Base-by-base conservation (phyloP, 2,113 vertebrate species). In the Globicephala melas region DNA sequence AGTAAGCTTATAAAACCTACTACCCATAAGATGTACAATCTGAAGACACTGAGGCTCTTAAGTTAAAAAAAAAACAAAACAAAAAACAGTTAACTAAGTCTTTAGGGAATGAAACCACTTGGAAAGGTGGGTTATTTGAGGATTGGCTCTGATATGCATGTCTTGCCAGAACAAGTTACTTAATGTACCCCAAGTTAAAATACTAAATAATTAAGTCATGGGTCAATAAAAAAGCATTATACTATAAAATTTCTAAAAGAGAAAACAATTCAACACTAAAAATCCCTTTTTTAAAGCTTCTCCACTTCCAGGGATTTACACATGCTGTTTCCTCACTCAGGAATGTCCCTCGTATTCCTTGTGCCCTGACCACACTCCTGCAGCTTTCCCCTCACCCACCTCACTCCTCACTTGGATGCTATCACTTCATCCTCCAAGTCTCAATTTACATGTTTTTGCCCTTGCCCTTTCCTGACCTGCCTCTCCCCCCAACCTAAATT, bases 141-240 rank as follows among this genome's bases (percentile, higher is more conserved):
- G 21, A 80, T 12, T 86, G 85, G 21, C 65, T 93, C 33, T 74
- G 65, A 81, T 74, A 41, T 3, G 4, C 63, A 33, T 62, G 36
- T 71, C 31, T 65, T 58, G 18, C 84, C 28, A 79, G 77, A 77
- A 86, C 58, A 81, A 53, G 65, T 74, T 80, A 58, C 44, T 70
- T 53, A 33, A 62, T 60, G 67, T 41, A 93, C 10, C 33, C 12
- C 33, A 93, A 80, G 79, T 95, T 95, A 44, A 95, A 93, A 90
- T 89, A 53, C 28, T 18, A n/a, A 68, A 95, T 81, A 33, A 90
- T 86, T 60, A 91, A 86, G 65, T 14, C 25, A n/a, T 50, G 6
- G 17, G 26, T 53, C 73, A 90, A 81, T 50, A 95, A 74, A 81
- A 90, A 74, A 23, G 81, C 80, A 74, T 60, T 86, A 53, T 36